These are phyloP conservation scores for Hassar affinis DNA, from an alignment of 2,113 vertebrate genomes.

Conservation along the genomic window DNA sequence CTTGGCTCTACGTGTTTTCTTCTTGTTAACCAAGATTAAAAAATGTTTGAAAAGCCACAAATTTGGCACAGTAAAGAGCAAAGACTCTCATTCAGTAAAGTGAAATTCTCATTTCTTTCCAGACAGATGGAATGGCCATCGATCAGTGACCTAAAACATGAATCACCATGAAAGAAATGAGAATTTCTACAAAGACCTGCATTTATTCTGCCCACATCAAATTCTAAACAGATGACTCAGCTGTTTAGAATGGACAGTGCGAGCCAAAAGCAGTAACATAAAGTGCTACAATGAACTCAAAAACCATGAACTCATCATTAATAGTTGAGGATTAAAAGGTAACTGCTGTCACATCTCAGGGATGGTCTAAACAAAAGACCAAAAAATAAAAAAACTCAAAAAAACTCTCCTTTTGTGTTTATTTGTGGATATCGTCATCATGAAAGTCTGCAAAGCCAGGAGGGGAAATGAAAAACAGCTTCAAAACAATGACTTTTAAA, in stretches of 20 bases:
- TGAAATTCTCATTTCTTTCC: no score
- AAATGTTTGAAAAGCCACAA: no score
- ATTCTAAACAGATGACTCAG: neutral
- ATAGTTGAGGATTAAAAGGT: neutral
- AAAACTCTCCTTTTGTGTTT: neutral
- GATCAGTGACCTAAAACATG: no score
- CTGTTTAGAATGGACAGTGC: neutral
- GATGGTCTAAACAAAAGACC: neutral
- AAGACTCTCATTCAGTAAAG: no score
- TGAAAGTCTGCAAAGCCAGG: slow-evolving; percentile 9
- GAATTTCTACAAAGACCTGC: neutral
- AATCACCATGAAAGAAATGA: no score
- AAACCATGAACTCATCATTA: neutral
- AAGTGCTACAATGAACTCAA: neutral
- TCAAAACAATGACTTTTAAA: neutral
- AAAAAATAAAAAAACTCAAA: neutral
- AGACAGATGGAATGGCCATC: no score
- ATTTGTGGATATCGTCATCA: neutral
- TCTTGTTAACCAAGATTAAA: no score
- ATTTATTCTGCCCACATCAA: neutral
- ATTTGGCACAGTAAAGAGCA: no score
- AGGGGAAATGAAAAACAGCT: slow-evolving; percentile 5
- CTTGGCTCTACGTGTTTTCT: no score
- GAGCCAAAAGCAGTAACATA: neutral
- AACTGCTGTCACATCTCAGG: no score